Conservation (phyloP, 2,113 vertebrate genomes). For the Charina bottae region DNA sequence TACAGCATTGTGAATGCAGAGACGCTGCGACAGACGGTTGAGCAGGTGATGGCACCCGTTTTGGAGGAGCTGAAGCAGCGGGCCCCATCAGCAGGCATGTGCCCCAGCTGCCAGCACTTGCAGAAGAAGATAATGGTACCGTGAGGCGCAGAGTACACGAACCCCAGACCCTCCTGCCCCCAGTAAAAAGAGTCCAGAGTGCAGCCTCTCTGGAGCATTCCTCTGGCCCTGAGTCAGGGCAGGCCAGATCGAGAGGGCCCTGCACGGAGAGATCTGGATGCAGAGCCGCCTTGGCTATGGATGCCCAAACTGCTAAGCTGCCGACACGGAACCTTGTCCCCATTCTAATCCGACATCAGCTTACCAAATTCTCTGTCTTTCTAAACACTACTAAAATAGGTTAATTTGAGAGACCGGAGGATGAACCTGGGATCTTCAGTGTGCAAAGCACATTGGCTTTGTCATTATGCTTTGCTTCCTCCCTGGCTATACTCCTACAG, state of each 20-base stretch:
- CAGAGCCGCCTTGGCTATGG: neutral
- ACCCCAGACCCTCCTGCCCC: constrained; percentile 16
- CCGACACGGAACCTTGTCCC: neutral
- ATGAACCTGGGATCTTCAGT: neutral
- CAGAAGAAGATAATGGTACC: constrained; percentile 72
- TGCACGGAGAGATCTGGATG: neutral
- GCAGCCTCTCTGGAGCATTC: constrained; percentile 14
- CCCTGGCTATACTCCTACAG: neutral
- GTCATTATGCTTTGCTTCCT: neutral
- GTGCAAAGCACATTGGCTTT: neutral
- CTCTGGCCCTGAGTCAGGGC: neutral
- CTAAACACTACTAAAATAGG: neutral
- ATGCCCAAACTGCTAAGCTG: neutral
- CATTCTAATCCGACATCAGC: neutral
- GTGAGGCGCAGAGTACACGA: constrained; percentile 4
- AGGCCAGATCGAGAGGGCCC: neutral
- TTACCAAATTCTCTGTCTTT: neutral
- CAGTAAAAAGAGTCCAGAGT: constrained; percentile 11
- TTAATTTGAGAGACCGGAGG: too few relatives aligned
- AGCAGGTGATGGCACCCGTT: constrained; percentile 51
- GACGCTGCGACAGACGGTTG: constrained; percentile 65
- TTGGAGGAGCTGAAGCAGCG: constrained; percentile 66
- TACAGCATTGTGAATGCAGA: constrained; percentile 59
- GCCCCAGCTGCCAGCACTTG: constrained; percentile 67
- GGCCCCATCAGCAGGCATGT: constrained; percentile 46